Conservation (phyloP, 2,797 vertebrate genomes). For the Rhinella marina region DNA sequence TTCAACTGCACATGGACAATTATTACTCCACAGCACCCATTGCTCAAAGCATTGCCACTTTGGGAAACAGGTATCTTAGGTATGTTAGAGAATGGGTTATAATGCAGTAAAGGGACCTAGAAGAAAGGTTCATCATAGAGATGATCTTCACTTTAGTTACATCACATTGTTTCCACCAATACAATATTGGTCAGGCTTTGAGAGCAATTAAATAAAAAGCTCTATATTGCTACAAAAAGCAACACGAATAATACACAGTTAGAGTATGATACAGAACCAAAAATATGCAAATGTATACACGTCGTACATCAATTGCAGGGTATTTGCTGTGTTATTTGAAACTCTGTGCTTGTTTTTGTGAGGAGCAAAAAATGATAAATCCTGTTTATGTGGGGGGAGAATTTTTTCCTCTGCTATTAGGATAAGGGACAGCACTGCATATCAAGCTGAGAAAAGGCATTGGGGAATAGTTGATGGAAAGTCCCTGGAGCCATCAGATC, state of each 20-base stretch:
- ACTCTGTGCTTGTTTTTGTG: neutral
- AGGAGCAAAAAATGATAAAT: neutral
- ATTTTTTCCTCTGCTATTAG: slow-evolving; percentile 7
- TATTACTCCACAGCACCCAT: no score
- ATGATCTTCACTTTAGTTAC: no score
- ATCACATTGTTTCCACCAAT: no score
- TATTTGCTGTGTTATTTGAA: neutral
- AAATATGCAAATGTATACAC: neutral
- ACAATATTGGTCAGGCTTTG: no score
- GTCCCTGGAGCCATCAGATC: slow-evolving; percentile 47
- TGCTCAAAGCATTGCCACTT: no score
- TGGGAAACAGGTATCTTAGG: no score
- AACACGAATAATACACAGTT: neutral
- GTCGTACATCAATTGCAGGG: neutral
- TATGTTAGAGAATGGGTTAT: no score
- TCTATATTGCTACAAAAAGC: neutral
- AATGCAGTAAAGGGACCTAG: no score
- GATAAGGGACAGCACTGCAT: slow-evolving; percentile 19
- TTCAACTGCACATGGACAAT: no score
- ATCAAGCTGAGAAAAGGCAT: slow-evolving; percentile 41
- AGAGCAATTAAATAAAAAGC: neutral
- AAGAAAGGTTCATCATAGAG: no score
- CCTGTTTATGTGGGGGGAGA: neutral
- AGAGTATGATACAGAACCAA: neutral
- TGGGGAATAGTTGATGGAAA: slow-evolving; percentile 43